phyloP scores from a whole-genome alignment of 2,113 vertebrate species.

The Silurus glanis region DNA sequence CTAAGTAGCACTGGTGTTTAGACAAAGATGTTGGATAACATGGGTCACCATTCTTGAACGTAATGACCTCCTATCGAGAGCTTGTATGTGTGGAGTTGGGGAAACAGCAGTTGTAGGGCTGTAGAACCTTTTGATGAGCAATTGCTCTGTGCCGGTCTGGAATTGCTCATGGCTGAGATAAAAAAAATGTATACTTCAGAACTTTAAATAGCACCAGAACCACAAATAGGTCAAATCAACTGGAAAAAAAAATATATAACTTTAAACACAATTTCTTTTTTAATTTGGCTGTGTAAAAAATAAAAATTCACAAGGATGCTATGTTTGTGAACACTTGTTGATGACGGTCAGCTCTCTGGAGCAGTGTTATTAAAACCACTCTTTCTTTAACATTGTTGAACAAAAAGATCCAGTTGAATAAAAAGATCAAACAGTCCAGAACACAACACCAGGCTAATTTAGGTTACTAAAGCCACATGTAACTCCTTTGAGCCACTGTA shows the following conservation, averaged over 20 bases:
- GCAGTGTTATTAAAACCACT: not conserved
- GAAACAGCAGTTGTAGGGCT: not conserved
- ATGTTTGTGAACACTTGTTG: not conserved
- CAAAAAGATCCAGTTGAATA: not conserved
- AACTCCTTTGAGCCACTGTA: not conserved
- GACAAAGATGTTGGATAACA: not conserved
- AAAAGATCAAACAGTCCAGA: not conserved
- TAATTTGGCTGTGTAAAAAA: no score
- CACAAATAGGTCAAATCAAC: not conserved
- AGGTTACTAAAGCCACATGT: not conserved
- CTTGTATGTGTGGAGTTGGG: not conserved
- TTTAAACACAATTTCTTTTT: no score
- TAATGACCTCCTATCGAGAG: not conserved
- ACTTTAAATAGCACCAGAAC: not conserved
- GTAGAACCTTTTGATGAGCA: not conserved
- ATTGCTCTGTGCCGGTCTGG: not conserved
- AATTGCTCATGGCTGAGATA: not conserved
- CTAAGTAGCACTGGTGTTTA: not conserved
- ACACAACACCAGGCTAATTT: not conserved
- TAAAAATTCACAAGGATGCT: not conserved
- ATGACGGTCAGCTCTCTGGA: not conserved
- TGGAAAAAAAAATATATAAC: not conserved
- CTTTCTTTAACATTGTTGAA: not conserved
- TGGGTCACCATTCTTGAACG: not conserved
- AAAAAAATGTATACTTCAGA: no score